phyloP scores from a whole-genome alignment of 1,140 invertebrate species.

The Drepana arcuata region DNA sequence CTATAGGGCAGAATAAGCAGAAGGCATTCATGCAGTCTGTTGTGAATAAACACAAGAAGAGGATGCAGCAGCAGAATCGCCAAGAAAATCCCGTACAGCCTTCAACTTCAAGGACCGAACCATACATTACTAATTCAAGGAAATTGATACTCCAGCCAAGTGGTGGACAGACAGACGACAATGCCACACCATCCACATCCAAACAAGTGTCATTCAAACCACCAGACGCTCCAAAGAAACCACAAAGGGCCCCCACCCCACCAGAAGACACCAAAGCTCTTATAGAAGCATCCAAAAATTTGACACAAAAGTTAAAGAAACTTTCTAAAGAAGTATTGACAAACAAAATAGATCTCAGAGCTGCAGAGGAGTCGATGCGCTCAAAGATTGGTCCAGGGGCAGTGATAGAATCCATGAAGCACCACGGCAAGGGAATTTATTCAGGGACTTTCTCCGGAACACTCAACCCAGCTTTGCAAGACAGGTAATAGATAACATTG shows the following conservation, averaged over 20 bases:
- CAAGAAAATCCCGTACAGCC: conserved; percentile 43
- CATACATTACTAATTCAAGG: conserved; percentile 39
- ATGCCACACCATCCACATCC: conserved; percentile 46
- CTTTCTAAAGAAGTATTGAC: conserved; percentile 90
- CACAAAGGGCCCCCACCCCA: conserved; percentile 36
- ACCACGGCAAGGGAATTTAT: conserved; percentile 92
- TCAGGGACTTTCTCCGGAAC: conserved; percentile 90
- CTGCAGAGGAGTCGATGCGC: conserved; percentile 62
- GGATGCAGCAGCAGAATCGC: conserved; percentile 43
- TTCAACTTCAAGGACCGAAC: conserved; percentile 59
- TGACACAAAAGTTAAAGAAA: conserved; percentile 92
- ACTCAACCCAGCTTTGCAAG: conserved; percentile 93
- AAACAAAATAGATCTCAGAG: conserved; percentile 73
- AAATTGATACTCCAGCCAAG: conserved; percentile 40
- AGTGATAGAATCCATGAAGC: conserved; percentile 94
- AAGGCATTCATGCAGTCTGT: conserved; percentile 68
- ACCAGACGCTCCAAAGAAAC: conserved; percentile 47
- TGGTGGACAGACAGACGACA: conserved; percentile 31
- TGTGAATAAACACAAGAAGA: conserved; percentile 68
- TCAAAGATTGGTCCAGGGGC: conserved; percentile 79
- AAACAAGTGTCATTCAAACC: conserved; percentile 41
- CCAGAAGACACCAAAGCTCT: conserved; percentile 81
- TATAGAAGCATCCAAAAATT: conserved; percentile 90
- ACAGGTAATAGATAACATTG: too few species aligned
- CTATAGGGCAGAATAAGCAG: conserved; percentile 65